phyloP scores from a whole-genome alignment of 2,797 vertebrate genomes.

The Ispidina lecontei region DNA sequence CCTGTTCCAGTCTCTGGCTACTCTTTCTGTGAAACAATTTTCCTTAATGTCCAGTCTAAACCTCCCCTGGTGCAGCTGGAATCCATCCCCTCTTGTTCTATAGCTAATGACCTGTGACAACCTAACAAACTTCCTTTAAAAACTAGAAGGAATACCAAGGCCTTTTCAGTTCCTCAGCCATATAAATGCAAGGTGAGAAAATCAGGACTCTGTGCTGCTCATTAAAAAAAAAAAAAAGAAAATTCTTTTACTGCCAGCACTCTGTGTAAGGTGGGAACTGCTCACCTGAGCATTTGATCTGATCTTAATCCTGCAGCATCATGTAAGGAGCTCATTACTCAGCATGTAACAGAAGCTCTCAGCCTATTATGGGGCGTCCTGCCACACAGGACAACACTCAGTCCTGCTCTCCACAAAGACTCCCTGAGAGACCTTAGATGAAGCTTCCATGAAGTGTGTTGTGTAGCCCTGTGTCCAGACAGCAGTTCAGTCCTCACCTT shows the following conservation, averaged over 20 bases:
- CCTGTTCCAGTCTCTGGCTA: too few relatives aligned
- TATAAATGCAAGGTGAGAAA: background rate
- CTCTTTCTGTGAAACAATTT: too few relatives aligned
- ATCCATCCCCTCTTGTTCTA: too few relatives aligned
- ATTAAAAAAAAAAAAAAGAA: background rate
- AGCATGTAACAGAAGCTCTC: background rate
- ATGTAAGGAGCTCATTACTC: background rate
- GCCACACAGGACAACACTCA: rapidly evolving
- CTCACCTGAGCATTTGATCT: background rate
- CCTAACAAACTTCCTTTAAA: background rate
- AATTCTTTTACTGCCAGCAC: background rate
- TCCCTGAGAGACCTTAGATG: background rate
- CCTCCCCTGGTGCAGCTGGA: too few relatives aligned
- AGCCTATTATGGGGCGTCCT: rapidly evolving
- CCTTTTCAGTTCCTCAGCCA: background rate
- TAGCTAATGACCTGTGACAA: too few relatives aligned
- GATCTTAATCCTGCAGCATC: background rate
- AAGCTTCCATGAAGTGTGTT: background rate
- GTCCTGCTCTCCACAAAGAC: background rate
- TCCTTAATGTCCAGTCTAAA: too few relatives aligned
- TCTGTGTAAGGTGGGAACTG: background rate
- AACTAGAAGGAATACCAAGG: background rate
- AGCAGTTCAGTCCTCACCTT: rapidly evolving
- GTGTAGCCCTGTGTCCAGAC: rapidly evolving
- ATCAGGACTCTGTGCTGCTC: background rate